These are phyloP conservation scores for Paracentrotus lividus DNA, from an alignment of 53 echinoderm and acorn worm species.

Conservation along the genomic window DNA sequence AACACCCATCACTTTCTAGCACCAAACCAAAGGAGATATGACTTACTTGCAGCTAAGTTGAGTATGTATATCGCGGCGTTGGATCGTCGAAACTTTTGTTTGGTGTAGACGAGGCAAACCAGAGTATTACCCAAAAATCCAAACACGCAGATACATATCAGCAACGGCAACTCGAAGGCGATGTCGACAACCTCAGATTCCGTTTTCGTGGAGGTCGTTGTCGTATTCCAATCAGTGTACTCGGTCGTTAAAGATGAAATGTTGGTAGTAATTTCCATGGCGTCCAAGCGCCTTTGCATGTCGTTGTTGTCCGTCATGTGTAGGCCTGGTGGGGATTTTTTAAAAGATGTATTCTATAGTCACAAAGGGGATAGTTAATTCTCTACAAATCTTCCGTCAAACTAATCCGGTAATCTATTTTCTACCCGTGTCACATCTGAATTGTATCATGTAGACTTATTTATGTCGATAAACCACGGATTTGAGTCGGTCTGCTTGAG, in stretches of 20 bases:
- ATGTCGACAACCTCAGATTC: background rate
- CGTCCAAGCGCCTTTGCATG: background rate
- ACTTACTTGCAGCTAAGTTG: conserved; percentile 81
- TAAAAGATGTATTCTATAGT: too few relatives aligned
- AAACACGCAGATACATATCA: conserved; percentile 66
- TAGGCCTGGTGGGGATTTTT: too few relatives aligned
- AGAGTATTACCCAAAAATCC: conserved; percentile 77
- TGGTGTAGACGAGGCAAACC: conserved; percentile 71
- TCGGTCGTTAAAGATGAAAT: background rate
- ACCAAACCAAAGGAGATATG: background rate
- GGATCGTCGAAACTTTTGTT: conserved; percentile 67
- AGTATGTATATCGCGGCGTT: conserved; percentile 83
- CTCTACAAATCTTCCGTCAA: too few relatives aligned
- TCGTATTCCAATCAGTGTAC: background rate
- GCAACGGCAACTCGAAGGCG: conserved; percentile 71
- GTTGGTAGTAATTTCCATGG: background rate
- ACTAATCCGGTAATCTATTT: too few relatives aligned
- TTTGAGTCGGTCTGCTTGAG: too few relatives aligned
- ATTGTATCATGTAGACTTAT: too few relatives aligned
- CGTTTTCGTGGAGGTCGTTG: background rate
- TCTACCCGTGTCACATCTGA: too few relatives aligned
- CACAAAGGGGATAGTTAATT: too few relatives aligned
- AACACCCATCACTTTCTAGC: background rate
- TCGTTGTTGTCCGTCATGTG: background rate
- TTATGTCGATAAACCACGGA: too few relatives aligned